Evolutionary conservation across 2,797 vertebrate genomes (phyloP).

Genomic region (Salarias fasciatus): DNA sequence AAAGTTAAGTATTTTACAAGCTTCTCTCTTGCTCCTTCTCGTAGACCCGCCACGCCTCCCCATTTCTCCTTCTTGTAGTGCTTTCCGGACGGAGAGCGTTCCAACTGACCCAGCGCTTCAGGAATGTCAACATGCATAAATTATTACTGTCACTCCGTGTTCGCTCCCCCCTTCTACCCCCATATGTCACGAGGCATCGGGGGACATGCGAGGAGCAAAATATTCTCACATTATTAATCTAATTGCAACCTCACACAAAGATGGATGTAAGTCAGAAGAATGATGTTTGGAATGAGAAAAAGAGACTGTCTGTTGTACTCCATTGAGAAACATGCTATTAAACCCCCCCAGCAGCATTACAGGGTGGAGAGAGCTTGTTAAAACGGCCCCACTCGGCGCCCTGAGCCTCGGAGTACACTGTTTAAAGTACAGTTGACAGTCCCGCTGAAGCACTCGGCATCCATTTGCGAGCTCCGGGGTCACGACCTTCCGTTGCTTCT

Average conservation of each 20-base stretch:
- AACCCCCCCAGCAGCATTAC: constrained; percentile 51
- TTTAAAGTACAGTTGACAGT: constrained; percentile 77
- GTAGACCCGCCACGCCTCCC: constrained; percentile 20
- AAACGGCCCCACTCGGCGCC: constrained; percentile 61
- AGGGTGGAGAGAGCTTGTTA: constrained; percentile 64
- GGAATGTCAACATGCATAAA: constrained; percentile 74
- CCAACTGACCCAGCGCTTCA: constrained; percentile 60
- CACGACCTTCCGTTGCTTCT: constrained; percentile 65
- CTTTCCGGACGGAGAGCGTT: constrained; percentile 46
- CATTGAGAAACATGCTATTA: constrained; percentile 40
- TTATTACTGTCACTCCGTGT: constrained; percentile 66
- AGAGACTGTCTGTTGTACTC: constrained; percentile 25
- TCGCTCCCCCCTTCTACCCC: constrained; percentile 41
- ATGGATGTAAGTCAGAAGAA: too few relatives aligned
- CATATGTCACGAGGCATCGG: constrained; percentile 54
- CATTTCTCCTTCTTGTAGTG: constrained; percentile 34
- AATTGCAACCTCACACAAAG: constrained; percentile 25
- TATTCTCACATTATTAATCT: constrained; percentile 43
- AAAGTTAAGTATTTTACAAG: constrained; percentile 40
- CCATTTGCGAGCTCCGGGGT: constrained; percentile 71
- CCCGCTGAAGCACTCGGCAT: constrained; percentile 69
- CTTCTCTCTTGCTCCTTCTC: constrained; percentile 19
- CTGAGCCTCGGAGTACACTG: constrained; percentile 43
- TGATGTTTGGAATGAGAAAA: background rate
- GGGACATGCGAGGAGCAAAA: constrained; percentile 52